Base-by-base conservation (phyloP, 2,888 invertebrate species). In the Anaspis maculata region DNA sequence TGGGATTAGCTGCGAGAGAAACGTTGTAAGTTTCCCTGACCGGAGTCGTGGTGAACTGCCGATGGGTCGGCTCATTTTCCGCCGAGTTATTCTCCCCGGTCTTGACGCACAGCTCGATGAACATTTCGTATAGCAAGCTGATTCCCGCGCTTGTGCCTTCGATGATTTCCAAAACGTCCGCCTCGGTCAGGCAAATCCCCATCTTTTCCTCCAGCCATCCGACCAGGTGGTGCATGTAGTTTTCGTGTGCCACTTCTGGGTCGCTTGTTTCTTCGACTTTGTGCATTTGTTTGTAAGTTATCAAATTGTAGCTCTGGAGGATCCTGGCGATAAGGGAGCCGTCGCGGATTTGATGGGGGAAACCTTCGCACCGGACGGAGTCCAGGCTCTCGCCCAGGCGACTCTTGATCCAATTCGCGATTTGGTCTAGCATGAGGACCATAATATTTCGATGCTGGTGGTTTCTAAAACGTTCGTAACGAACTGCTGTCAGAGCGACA, bases 91-190 rank as follows among this genome's bases (percentile, higher is more conserved):
- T n/a, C n/a, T n/a, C n/a, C n/a, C n/a, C n/a, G n/a, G n/a, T n/a
- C n/a, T n/a, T n/a, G n/a, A n/a, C n/a, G n/a, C n/a, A n/a, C 28
- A 79, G 61, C 40, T 69, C 67, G 5, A 79, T 60, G 51, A 74
- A 79, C 3, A 79, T 56, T 55, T 74, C 71, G 56, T 78, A 78
- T 52, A 77, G 75, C 2, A 80, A 49, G 15, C 72, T 67, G 3
- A 77, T 58, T 3, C 75, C 59, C 1, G 71, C 66, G 3, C 73
- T 71, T 36, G 63, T 68, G 1, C 71, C 71, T 32, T 66, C 62
- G 39, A 70, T 69, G 10, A 77, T 66, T 31, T 67, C 67, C 2
- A 59, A 54, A 26, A 76, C 48, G 31, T 71, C 71, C 2, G 64
- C 49, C 13, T 69, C 66, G 25, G 54, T 59, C 40, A 72, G 53